Conservation (phyloP, 2,888 invertebrate genomes). For the Oxyteleia sp. region DNA sequence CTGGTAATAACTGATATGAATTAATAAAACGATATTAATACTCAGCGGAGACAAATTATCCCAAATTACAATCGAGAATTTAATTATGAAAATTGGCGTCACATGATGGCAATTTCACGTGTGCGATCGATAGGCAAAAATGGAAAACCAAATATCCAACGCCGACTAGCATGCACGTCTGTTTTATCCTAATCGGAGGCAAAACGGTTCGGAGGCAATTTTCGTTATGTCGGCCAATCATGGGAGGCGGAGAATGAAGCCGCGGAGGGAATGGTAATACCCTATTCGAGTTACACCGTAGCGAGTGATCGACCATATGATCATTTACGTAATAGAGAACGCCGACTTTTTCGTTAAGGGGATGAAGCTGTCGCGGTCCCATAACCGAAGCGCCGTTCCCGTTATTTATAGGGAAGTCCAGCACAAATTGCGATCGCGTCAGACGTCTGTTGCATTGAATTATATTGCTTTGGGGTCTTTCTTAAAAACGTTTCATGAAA, state of each 20-base stretch:
- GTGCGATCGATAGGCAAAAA: constrained; percentile 64
- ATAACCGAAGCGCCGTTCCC: constrained; percentile 2
- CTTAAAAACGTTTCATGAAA: constrained; percentile 52
- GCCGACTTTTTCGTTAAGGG: constrained; percentile 59
- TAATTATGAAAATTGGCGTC: constrained; percentile 66
- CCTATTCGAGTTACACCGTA: constrained; percentile 47
- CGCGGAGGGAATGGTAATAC: constrained; percentile 45
- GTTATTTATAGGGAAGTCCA: constrained; percentile 28
- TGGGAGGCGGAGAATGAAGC: constrained; percentile 19
- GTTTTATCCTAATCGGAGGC: constrained; percentile 79
- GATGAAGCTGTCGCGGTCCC: constrained; percentile 40
- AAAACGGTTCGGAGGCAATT: constrained; percentile 77
- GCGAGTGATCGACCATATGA: constrained; percentile 58
- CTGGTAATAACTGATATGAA: constrained; percentile 57
- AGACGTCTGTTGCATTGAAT: constrained; percentile 42
- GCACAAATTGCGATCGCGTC: constrained; percentile 16
- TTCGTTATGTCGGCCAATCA: constrained; percentile 76
- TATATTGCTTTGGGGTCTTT: constrained; percentile 21
- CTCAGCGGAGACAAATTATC: constrained; percentile 60
- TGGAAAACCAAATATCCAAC: constrained; percentile 43
- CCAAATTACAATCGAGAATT: constrained; percentile 53
- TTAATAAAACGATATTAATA: constrained; percentile 63
- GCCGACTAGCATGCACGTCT: constrained; percentile 68
- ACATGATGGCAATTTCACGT: constrained; percentile 55
- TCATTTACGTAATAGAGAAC: constrained; percentile 61